Conservation (phyloP, 2,113 vertebrate genomes). For the Rhegmatorhina hoffmannsi region DNA sequence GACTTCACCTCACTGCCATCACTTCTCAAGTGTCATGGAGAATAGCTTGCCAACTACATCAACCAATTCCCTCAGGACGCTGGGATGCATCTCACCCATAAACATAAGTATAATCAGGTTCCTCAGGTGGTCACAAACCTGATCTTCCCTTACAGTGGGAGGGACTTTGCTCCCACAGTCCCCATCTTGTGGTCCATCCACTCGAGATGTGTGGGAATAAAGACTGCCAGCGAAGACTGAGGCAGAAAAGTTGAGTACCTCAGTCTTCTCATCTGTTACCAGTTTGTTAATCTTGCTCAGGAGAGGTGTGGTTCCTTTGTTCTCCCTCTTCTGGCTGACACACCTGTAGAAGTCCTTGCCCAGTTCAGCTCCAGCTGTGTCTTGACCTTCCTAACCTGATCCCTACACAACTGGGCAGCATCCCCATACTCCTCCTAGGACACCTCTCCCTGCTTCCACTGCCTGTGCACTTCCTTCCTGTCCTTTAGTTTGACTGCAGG, state of each 20-base stretch:
- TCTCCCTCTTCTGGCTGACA: not conserved
- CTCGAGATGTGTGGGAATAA: not conserved
- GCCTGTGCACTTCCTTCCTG: not conserved
- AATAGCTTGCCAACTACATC: not conserved
- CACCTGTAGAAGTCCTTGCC: not conserved
- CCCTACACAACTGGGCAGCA: not conserved
- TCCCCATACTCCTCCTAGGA: not conserved
- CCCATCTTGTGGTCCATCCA: not conserved
- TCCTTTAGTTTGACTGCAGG: not conserved
- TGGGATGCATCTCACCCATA: not conserved
- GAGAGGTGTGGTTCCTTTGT: not conserved
- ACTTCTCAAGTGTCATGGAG: not conserved
- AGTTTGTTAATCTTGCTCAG: not conserved
- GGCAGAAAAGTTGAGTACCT: not conserved
- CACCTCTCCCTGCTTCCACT: not conserved
- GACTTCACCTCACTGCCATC: not conserved
- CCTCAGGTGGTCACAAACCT: not conserved
- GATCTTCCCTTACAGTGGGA: not conserved
- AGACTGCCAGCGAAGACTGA: not conserved
- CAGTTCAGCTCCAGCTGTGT: too few relatives aligned
- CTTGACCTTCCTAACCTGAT: not conserved
- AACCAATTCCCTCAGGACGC: not conserved
- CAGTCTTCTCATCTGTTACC: not conserved
- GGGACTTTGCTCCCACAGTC: not conserved
- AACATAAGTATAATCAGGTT: not conserved